Conservation (phyloP, 2,888 invertebrate species). For the Tholera decimalis region DNA sequence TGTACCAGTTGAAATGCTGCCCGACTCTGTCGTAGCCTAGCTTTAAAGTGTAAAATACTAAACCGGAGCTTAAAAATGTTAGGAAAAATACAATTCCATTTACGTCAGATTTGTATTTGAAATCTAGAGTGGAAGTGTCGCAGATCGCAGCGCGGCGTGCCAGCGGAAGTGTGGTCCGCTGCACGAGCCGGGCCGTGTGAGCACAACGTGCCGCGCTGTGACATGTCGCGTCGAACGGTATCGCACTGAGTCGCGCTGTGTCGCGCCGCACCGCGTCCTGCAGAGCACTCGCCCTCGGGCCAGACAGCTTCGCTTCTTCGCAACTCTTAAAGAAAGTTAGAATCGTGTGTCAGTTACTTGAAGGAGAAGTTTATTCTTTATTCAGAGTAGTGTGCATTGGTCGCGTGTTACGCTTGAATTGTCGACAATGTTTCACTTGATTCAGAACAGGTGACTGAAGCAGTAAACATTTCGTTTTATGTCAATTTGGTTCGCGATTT, state of each 20-base stretch:
- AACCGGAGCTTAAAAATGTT: slow-evolving; percentile 19
- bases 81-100: slow-evolving; percentile 30
- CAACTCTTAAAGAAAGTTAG: slow-evolving; percentile 8
- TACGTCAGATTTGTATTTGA: slow-evolving; percentile 53
- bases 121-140: slow-evolving; percentile 47
- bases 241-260: background rate
- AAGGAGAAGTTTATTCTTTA: slow-evolving; percentile 11
- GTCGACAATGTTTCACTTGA: background rate
- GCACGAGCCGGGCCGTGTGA: slow-evolving; percentile 8
- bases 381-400: background rate
- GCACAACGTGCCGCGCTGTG: background rate
- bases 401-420: too few species aligned
- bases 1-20: background rate
- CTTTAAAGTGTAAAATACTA: slow-evolving; percentile 6
- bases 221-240: background rate
- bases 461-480: background rate
- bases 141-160: slow-evolving; percentile 15
- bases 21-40: background rate
- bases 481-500: background rate
- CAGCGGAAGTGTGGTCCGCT: slow-evolving; percentile 49
- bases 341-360: background rate
- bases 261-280: background rate
- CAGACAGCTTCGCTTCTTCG: slow-evolving; percentile 3
- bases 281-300: background rate
- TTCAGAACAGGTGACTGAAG: slow-evolving; percentile 17